A percentile compares a stretch with the other conserved stretches of the same genome.
Conservation (phyloP, 2,888 invertebrate species). For the Eubasilissa splendida region DNA sequence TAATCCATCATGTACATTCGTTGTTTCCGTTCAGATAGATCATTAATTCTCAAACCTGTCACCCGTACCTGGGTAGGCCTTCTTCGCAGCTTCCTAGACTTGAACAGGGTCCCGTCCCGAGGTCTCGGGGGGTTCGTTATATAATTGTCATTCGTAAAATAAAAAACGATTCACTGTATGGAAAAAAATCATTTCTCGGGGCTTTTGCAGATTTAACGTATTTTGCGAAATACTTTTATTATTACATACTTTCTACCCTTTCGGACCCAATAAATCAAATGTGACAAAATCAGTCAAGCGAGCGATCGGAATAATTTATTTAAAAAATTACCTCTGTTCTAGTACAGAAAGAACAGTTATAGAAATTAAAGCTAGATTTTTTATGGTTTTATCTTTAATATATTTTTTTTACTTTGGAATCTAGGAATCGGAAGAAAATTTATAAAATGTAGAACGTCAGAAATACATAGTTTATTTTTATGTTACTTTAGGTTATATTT, state of each 20-base stretch:
- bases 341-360: too few species aligned
- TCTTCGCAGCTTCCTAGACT: not conserved
- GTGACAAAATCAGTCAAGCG: not conserved
- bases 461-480: too few species aligned
- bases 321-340: too few species aligned
- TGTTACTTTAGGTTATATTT: too few species aligned
- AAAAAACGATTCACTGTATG: slow-evolving; percentile 46
- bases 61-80: not conserved
- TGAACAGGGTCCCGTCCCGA: not conserved
- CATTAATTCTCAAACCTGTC: slow-evolving; percentile 49
- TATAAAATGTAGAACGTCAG: too few species aligned
- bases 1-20: slow-evolving; percentile 34
- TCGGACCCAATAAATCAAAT: slow-evolving; percentile 30
- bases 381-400: too few species aligned
- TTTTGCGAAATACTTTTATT: slow-evolving; percentile 24
- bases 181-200: slow-evolving; percentile 33
- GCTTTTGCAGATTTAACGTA: slow-evolving; percentile 40
- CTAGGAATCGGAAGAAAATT: too few species aligned
- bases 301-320: not conserved
- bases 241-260: slow-evolving; percentile 37
- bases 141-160: slow-evolving; percentile 42
- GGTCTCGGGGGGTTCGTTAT: slow-evolving; percentile 9
- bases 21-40: slow-evolving; percentile 33
- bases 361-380: too few species aligned
- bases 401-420: too few species aligned